Percentiles rank a stretch among this genome's conserved stretches.
Evolutionary conservation across 2,888 invertebrate genomes (phyloP).

Genomic region (Dexiosoma caninum): DNA sequence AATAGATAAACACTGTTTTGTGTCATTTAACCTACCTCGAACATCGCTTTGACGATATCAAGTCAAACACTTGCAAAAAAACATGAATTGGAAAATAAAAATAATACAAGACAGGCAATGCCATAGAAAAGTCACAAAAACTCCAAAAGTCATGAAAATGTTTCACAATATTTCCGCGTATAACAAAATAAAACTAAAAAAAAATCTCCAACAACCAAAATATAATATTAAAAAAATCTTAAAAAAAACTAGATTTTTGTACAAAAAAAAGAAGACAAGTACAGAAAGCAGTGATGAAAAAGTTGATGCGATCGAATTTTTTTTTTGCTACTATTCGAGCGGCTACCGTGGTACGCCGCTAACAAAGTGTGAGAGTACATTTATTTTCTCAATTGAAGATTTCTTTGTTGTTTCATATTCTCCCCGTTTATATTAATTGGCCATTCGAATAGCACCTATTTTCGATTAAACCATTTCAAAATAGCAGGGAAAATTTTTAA

Average conservation of each 20-base stretch:
- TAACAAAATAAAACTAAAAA: slow-evolving; percentile 24
- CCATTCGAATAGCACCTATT: too few species aligned
- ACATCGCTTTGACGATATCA: background rate
- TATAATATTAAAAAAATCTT: background rate
- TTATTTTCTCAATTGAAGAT: too few species aligned
- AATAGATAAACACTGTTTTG: background rate
- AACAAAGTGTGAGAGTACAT: too few species aligned
- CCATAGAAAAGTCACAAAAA: slow-evolving; percentile 50
- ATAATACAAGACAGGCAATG: slow-evolving; percentile 36
- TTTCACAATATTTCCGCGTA: slow-evolving; percentile 60
- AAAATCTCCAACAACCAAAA: background rate
- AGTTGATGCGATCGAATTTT: too few species aligned
- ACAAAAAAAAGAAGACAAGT: slow-evolving; percentile 14
- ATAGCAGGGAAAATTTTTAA: too few species aligned
- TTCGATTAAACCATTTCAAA: too few species aligned
- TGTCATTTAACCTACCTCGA: background rate
- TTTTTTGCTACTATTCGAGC: too few species aligned
- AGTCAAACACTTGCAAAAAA: background rate
- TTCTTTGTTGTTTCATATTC: too few species aligned
- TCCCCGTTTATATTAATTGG: too few species aligned
- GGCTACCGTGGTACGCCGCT: too few species aligned
- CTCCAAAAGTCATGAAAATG: slow-evolving; percentile 57
- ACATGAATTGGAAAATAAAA: background rate
- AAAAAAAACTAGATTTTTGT: slow-evolving; percentile 38
- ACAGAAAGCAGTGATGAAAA: slow-evolving; percentile 55